Conservation (phyloP, 2,888 invertebrate species). For the Phalera bucephala region DNA sequence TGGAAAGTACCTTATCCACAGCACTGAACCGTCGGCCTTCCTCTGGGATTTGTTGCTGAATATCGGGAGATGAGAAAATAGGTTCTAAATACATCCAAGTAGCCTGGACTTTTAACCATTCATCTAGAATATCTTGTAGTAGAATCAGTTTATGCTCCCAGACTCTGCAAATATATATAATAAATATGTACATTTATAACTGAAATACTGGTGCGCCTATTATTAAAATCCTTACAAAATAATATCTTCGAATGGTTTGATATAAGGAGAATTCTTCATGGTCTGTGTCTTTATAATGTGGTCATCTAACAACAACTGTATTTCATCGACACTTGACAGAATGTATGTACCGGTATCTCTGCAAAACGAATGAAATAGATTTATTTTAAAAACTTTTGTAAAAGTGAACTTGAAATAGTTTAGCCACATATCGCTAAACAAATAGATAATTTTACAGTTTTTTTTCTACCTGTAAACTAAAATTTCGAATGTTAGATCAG, state of each 20-base stretch:
- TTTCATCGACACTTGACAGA: slow-evolving; percentile 95
- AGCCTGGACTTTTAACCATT: slow-evolving; percentile 97
- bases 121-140: slow-evolving; percentile 96
- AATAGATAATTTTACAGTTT: too few species aligned
- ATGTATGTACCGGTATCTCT: slow-evolving; percentile 96
- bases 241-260: slow-evolving; percentile 95
- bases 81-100: slow-evolving; percentile 99
- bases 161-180: slow-evolving; percentile 76
- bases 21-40: slow-evolving; percentile 97
- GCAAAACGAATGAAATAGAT: too few species aligned
- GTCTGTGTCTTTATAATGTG: slow-evolving; percentile 98
- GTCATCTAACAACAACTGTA: slow-evolving; percentile 96
- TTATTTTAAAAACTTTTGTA: too few species aligned
- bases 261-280: slow-evolving; percentile 98
- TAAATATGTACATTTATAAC: neutral
- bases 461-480: slow-evolving; percentile 85
- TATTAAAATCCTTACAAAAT: slow-evolving; percentile 83
- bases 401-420: too few species aligned
- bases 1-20: slow-evolving; percentile 92
- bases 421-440: too few species aligned
- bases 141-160: slow-evolving; percentile 95
- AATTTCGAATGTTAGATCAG: slow-evolving; percentile 88
- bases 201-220: slow-evolving; percentile 13
- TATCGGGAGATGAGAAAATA: slow-evolving; percentile 98
- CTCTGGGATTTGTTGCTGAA: slow-evolving; percentile 98